Base-by-base conservation (phyloP, 2,888 invertebrate genomes). In the Agonum fuliginosum region DNA sequence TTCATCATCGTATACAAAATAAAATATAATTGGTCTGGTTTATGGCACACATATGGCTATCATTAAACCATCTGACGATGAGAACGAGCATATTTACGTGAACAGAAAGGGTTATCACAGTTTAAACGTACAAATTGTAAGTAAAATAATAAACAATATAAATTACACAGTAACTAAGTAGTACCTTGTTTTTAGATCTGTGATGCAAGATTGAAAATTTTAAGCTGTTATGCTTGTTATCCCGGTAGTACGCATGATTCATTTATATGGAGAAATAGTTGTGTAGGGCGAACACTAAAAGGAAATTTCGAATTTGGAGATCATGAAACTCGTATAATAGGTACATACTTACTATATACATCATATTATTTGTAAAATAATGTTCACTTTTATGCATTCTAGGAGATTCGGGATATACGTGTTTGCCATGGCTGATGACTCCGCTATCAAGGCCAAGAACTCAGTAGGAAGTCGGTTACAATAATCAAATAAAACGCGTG, bases 371-470 rank as follows among this genome's bases (percentile, higher is more conserved):
- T 5, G 30, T 30, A 5, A 3, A 8, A 30, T 30, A 8, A 30
- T 30, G 30, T 46, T 17, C 4, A 10, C 10, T 58, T 24, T 48
- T 14, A 5, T 48, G 8, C 5, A 34, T 75, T 75, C 30, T 37
- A 65, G 48, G 75, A 43, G 75, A 75, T 48, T 67, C 48, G 8
- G 78, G 78, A 1, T 78, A 78, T 62, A 71, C 78, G 3, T 71
- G 20, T 17, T 30, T 54, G 14, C 77, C 77, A 19, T 78, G 78
- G 78, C 43, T 78, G 3, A 22, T 67, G 8, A 34, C 46, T 24
- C 75, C 67, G 46, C 30, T 73, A 14, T 46, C 27, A 46, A 48
- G 65, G 41, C 65, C 67, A 37, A 46, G 48, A 5, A 48, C 12
- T n/a, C 30, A 48, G 8, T 34, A 78, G 22, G 51, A 72, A 22